Conservation (phyloP, 2,797 vertebrate genomes). For the Acrossocheilus wenchowensis region DNA sequence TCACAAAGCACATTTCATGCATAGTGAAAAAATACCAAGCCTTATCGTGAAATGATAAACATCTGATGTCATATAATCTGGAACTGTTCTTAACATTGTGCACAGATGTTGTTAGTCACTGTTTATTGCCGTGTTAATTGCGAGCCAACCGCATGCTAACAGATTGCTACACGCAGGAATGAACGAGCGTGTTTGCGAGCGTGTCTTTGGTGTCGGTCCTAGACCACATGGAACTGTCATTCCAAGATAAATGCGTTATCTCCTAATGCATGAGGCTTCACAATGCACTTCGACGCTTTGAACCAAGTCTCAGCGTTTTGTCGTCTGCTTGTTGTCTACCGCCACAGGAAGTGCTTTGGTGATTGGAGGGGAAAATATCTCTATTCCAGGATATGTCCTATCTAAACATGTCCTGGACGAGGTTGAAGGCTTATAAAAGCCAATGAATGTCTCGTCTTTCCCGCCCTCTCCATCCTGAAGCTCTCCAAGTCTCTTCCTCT, state of each 20-base stretch:
- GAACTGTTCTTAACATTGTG: constrained; percentile 49
- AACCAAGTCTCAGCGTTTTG: constrained; percentile 19
- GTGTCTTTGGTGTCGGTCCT: constrained; percentile 33
- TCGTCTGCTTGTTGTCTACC: constrained; percentile 47
- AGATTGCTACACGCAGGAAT: constrained; percentile 50
- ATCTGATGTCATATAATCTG: constrained; percentile 57
- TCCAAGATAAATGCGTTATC: constrained; percentile 54
- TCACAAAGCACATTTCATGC: constrained; percentile 31
- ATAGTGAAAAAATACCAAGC: constrained; percentile 26
- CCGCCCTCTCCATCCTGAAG: constrained; percentile 65
- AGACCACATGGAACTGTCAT: constrained; percentile 55
- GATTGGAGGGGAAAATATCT: constrained; percentile 55
- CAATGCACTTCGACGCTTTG: constrained; percentile 34
- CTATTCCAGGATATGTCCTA: constrained; percentile 61
- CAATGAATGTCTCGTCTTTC: constrained; percentile 54
- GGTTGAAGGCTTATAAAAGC: constrained; percentile 57
- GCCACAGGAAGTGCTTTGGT: constrained; percentile 54
- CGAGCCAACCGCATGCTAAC: constrained; percentile 50
- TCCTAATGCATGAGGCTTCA: constrained; percentile 30
- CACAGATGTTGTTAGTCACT: constrained; percentile 57
- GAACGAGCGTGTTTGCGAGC: constrained; percentile 30
- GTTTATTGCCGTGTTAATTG: constrained; percentile 61
- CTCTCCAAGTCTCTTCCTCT: constrained; percentile 63
- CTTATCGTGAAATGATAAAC: constrained; percentile 57
- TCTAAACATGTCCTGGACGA: constrained; percentile 56